Base-by-base conservation (phyloP, 1,140 invertebrate genomes). In the Drosophila lacertosa region DNA sequence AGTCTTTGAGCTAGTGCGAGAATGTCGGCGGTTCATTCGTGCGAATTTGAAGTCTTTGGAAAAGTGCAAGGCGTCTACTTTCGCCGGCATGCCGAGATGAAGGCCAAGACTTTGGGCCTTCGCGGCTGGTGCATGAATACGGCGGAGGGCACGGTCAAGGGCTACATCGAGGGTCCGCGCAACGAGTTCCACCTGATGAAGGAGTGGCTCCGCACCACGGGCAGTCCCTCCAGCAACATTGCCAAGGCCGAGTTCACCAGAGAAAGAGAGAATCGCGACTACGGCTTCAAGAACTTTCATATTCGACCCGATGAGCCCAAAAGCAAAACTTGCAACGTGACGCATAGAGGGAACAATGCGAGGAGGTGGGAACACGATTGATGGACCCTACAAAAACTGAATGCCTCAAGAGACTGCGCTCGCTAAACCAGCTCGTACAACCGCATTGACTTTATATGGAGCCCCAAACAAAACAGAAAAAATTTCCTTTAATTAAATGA, bases 21-120 rank as follows among this genome's bases (percentile, higher is more conserved):
- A 37, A 69, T 63, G 66, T n/a, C 37, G 6, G 1, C 32, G 0
- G 53, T 83, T 3, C 24, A 15, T 16, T 64, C 53, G n/a, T 84
- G 80, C 16, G 62, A 84, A 2, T 84, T 84, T 20, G 80, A 84
- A 33, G 72, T 84, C 3, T 76, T 76, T 40, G 80, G 80, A 15
- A 79, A 42, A 32, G 80, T 84, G 7, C 81, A 84, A 26, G 81
- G 81, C 11, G 80, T 84, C 13, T 79, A 84, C 20, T 84, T 84
- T 22, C 72, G 80, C 0, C 62, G 67, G 1, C 76, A 83, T 45
- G 63, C 81, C 13, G 32, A 68, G 24, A 39, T 22, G 7, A 79
- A 84, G 20, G 80, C 80, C 18, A 84, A 59, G 35, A 59, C 40
- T 3, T 33, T 84, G 40, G 80, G 80, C 2, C 44, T 84, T 7